These are phyloP conservation scores for Micropoecilia bifurca DNA, from an alignment of 2,797 vertebrate genomes.

Conservation along the genomic window DNA sequence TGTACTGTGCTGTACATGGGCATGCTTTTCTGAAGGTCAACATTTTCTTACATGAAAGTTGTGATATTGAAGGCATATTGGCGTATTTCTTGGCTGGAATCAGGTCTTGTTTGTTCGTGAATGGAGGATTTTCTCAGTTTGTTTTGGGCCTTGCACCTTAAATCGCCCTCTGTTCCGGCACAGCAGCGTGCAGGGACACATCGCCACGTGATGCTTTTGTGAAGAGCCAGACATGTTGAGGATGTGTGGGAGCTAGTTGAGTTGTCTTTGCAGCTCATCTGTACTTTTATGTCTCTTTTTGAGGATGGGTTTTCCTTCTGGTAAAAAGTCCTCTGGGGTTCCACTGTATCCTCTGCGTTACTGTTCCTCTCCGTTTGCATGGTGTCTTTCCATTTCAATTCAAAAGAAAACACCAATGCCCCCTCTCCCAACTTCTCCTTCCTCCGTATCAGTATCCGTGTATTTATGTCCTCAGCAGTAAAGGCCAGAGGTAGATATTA, in stretches of 20 bases:
- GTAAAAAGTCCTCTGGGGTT: conserved; percentile 54
- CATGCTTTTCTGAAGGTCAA: neutral
- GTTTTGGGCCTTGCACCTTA: conserved; percentile 34
- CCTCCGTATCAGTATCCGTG: conserved; percentile 44
- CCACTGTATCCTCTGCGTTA: conserved; percentile 53
- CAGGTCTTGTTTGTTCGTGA: conserved; percentile 24
- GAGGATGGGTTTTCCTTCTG: conserved; percentile 78
- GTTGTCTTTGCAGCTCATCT: conserved; percentile 59
- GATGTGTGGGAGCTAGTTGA: conserved; percentile 42
- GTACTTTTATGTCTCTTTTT: conserved; percentile 64
- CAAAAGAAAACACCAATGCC: conserved; percentile 56
- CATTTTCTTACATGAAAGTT: neutral
- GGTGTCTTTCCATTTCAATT: conserved; percentile 36
- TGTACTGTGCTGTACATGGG: neutral
- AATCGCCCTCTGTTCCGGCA: conserved; percentile 8
- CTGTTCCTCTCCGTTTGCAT: conserved; percentile 47
- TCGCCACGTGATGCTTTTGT: conserved; percentile 25
- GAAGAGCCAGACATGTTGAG: conserved; percentile 36
- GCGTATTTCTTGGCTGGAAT: conserved; percentile 20
- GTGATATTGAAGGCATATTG: conserved; percentile 18
- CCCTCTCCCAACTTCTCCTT: conserved; percentile 21
- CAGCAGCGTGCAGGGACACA: conserved; percentile 54
- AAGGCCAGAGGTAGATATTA: conserved; percentile 60
- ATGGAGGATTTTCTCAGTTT: conserved; percentile 36
- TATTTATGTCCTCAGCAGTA: conserved; percentile 62